Base-by-base conservation (phyloP, 1,140 invertebrate genomes). In the Solenopsis invicta region DNA sequence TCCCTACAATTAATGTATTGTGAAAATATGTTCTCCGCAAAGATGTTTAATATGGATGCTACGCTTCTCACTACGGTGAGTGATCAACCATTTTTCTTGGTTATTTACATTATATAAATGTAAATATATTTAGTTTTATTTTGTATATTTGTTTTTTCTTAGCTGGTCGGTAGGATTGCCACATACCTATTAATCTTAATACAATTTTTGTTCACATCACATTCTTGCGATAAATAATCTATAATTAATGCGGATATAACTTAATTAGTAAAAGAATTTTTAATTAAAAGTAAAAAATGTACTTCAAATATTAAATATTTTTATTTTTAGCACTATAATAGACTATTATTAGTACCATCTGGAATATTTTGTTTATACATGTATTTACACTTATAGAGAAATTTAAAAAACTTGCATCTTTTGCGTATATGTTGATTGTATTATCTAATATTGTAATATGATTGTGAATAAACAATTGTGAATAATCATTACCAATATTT, bases 121-220 rank as follows among this genome's bases (percentile, higher is more conserved):
- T 4, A 21, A 2, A 8, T 21, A 56, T 21, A 21, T 21, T 56
- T 56, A 56, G 6, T n/a, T 56, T 1, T 41, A 12, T 21, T 66
- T 66, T 12, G 9, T 66, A 16, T 56, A 8, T 18, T 41, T n/a
- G n/a, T 3, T 41, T 41, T 66, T 29, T 29, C 2, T 29, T 2
- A 66, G 64, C 41, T 66, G 2, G 10, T 66, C 5, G 18, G 34
- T 37, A 9, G 18, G 18, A 66, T 66, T 41, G n/a, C 18, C 9
- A 66, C 18, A 0, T 66, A 66, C n/a, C 18, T 66, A 12, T 66
- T 66, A 41, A n/a, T 66, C 18, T 66, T 66, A 8, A 66, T 66
- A 66, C 64, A 66, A 41, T 66, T 66, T 6, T 9, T 41, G 1
- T 41, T 66, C 1, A 34, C 34, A 13, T 16, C 61, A 8, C 0